These are phyloP conservation scores for Gymnogyps californianus DNA, from an alignment of 2,113 vertebrate genomes.

Conservation along the genomic window DNA sequence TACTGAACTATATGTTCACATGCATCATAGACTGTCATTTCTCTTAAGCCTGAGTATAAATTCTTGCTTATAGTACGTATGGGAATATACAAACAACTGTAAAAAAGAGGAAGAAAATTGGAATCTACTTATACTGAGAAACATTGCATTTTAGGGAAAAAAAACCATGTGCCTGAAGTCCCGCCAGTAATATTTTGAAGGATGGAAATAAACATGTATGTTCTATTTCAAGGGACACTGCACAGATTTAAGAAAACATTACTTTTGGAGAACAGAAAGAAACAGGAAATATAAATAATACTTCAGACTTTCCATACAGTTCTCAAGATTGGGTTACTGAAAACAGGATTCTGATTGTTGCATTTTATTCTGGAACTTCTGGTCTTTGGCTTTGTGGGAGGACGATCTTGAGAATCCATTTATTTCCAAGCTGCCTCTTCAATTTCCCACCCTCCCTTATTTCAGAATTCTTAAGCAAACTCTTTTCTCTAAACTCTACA, in stretches of 20 bases:
- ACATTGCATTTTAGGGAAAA: not conserved
- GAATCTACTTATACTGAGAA: not conserved
- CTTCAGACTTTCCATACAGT: not conserved
- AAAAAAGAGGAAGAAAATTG: not conserved
- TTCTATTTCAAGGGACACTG: not conserved
- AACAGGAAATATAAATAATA: not conserved
- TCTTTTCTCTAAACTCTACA: not conserved
- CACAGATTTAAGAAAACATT: not conserved
- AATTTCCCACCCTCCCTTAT: not conserved
- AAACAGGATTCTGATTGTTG: not conserved
- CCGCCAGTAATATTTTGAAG: slow-evolving; percentile 10
- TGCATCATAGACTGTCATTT: not conserved
- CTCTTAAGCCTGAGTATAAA: not conserved
- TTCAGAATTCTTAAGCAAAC: not conserved
- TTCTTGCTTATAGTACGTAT: not conserved
- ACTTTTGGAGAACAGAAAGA: not conserved
- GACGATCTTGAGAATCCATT: not conserved
- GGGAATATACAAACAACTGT: slow-evolving; percentile 1
- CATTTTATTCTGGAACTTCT: not conserved
- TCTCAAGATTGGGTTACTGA: not conserved
- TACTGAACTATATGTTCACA: not conserved
- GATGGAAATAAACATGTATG: not conserved
- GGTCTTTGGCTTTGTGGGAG: not conserved
- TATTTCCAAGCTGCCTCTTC: not conserved
- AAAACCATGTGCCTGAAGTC: not conserved